Base-by-base conservation (phyloP, 2,888 invertebrate species). In the Theretra japonica region DNA sequence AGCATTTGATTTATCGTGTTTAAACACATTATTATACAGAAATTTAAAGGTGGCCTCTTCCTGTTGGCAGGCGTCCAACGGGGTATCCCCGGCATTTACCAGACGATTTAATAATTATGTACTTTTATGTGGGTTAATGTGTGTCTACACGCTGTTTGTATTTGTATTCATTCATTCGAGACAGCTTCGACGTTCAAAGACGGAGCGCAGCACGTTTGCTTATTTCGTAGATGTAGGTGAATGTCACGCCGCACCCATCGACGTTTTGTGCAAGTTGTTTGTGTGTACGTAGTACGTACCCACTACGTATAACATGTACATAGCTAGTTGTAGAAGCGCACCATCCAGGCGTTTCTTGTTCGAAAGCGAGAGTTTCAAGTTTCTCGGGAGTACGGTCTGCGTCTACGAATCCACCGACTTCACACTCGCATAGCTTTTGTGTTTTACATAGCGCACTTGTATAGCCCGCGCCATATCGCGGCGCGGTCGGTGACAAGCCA, bases 101-200 rank as follows among this genome's bases (percentile, higher is more conserved):
- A 92, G 92, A 93, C 91, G 89, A 89, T 91, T 89, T 88, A 89
- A 90, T 91, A 90, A 92, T 91, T 91, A 90, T 87, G 87, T 86
- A 86, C 86, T 88, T 88, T 88, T 86, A 86, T 88, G 83, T 86
- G 84, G 84, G 88, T 88, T 87, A 85, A 85, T 86, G 85, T 84
- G 83, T 85, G 82, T 85, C 80, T 83, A 83, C 82, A 80, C 78
- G 80, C 81, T 84, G 81, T 83, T 83, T 82, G 81, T 82, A 77
- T 80, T 77, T 76, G 82, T 80, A 79, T 80, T 82, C 82, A 82
- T 85, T 86, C 86, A 86, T 83, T 83, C 79, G 82, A 82, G 79
- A 81, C 78, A 75, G 68, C 76, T 79, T 73, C 77, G 76, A 78
- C 78, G 78, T 80, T 82, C 75, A 77, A 73, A 79, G 73, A 81